phyloP scores from a whole-genome alignment of 2,888 invertebrate species.

The Agrotis ipsilon region DNA sequence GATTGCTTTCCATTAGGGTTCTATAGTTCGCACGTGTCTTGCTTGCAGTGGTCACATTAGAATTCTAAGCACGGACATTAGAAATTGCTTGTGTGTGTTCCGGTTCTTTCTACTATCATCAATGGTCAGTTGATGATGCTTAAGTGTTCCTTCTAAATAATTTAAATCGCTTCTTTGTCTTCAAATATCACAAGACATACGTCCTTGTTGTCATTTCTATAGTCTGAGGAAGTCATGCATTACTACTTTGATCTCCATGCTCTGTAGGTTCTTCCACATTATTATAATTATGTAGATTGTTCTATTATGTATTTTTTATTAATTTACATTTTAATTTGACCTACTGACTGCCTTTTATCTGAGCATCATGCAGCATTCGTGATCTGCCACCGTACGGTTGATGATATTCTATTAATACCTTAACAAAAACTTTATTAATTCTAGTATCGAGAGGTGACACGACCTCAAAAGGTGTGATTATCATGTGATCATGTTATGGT shows the following conservation, averaged over 20 bases:
- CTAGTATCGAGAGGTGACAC: conserved; percentile 22
- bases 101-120: conserved; percentile 16
- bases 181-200: neutral
- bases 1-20: conserved; percentile 33
- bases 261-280: no score
- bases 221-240: neutral
- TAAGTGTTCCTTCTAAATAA: neutral
- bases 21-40: conserved; percentile 6
- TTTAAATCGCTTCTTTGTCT: neutral
- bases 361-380: conserved; percentile 26
- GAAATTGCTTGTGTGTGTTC: conserved; percentile 14
- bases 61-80: conserved; percentile 29
- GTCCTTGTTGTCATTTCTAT: neutral
- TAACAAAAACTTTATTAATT: conserved; percentile 21
- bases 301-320: neutral
- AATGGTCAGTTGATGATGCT: neutral
- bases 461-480: conserved; percentile 30
- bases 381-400: conserved; percentile 1
- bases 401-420: conserved; percentile 23
- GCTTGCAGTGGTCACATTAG: neutral
- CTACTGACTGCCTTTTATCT: conserved; percentile 22
- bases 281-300: conserved; percentile 6
- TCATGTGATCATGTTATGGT: conserved; percentile 24
- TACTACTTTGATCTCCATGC: neutral
- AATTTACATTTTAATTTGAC: conserved; percentile 21